Percentiles rank a stretch among this genome's conserved stretches.
Evolutionary conservation across 2,113 vertebrate genomes (phyloP).

Genomic region (Fulmarus glacialis): DNA sequence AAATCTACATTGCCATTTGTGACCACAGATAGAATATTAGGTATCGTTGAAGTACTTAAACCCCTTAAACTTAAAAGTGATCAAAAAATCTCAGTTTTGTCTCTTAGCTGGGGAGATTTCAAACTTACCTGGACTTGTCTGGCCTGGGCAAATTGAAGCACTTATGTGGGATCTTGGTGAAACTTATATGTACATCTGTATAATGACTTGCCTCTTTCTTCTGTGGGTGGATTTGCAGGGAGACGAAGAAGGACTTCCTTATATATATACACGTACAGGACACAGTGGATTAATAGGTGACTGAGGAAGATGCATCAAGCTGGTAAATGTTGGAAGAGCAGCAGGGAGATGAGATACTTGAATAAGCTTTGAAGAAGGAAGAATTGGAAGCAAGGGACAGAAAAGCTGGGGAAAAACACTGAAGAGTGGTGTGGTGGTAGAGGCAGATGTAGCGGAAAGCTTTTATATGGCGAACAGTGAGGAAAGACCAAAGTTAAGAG

Average conservation of each 20-base stretch:
- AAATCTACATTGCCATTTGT: background rate
- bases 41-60: background rate
- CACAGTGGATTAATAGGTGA: background rate
- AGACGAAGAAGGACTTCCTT: background rate
- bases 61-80: background rate
- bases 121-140: background rate
- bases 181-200: background rate
- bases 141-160: background rate
- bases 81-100: background rate
- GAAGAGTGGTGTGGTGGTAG: background rate
- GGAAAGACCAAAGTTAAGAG: background rate
- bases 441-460: background rate
- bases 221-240: background rate
- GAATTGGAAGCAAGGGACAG: background rate
- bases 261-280: rapidly evolving
- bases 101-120: background rate
- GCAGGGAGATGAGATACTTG: background rate
- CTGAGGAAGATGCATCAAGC: background rate
- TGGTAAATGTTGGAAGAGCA: background rate
- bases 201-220: background rate
- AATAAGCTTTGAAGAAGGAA: background rate
- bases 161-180: background rate
- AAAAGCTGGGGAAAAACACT: background rate
- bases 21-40: background rate
- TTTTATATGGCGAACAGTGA: background rate